These are phyloP conservation scores for Ammodytes dubius DNA, from an alignment of 2,113 vertebrate species.

Conservation along the genomic window DNA sequence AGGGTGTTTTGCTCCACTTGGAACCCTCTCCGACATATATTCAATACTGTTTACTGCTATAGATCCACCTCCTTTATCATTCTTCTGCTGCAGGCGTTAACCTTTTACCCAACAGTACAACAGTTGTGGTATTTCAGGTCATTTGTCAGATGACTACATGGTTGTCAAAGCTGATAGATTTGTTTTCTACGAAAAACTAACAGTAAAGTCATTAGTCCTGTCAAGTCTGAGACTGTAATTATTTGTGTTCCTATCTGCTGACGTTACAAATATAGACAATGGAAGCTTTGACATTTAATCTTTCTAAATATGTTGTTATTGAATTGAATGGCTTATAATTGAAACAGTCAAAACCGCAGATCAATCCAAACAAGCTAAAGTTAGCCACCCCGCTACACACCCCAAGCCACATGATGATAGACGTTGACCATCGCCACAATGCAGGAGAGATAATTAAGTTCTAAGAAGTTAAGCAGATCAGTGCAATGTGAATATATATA, in stretches of 20 bases:
- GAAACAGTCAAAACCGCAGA: neutral
- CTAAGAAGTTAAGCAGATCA: constrained; percentile 6
- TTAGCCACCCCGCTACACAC: neutral
- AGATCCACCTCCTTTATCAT: neutral
- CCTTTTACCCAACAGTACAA: neutral
- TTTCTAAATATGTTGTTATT: no score
- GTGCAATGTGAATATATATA: neutral
- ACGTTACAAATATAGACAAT: no score
- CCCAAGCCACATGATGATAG: constrained; percentile 2
- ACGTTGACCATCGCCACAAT: neutral
- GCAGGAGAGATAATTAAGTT: constrained; percentile 14
- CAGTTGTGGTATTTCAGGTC: neutral
- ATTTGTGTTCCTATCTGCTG: no score
- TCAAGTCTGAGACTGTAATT: neutral
- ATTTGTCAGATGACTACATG: neutral
- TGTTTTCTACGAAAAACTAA: neutral
- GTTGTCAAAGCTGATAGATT: neutral
- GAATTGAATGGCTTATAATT: no score
- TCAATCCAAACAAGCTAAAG: constrained; percentile 6
- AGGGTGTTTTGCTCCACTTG: neutral
- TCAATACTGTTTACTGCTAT: constrained; percentile 10
- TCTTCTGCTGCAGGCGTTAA: neutral
- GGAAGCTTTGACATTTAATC: no score
- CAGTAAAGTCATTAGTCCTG: neutral
- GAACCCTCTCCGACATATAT: constrained; percentile 14